Conservation (phyloP, 2,113 vertebrate genomes). For the Gnathonemus echidnorhynchus region DNA sequence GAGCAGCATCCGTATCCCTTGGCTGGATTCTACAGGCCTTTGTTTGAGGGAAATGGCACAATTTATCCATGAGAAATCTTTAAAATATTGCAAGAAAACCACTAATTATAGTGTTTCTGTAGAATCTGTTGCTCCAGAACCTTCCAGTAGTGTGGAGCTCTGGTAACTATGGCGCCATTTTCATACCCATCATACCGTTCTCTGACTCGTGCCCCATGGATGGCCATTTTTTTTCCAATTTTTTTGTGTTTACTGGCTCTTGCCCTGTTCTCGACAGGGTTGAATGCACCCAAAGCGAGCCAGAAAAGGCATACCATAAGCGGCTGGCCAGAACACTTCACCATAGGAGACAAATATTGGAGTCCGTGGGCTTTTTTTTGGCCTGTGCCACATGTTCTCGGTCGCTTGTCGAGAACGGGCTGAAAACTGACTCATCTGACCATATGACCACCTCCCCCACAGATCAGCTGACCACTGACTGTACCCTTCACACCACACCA, state of each 20-base stretch:
- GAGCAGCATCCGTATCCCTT: not conserved
- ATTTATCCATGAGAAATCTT: not conserved
- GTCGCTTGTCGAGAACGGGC: not conserved
- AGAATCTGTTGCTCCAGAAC: not conserved
- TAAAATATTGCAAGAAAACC: too few species aligned
- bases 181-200: not conserved
- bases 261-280: not conserved
- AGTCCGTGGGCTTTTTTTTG: not conserved
- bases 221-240: not conserved
- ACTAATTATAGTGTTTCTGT: not conserved
- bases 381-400: not conserved
- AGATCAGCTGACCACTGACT: not conserved
- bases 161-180: not conserved
- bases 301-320: not conserved
- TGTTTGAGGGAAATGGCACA: not conserved
- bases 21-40: not conserved
- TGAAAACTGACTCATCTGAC: constrained; percentile 1
- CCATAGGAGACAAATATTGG: not conserved
- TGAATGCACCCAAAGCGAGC: not conserved
- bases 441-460: not conserved
- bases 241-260: not conserved
- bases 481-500: not conserved
- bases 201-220: not conserved
- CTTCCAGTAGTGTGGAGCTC: not conserved
- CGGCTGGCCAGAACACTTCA: not conserved